Evolutionary conservation across 1,140 invertebrate species (phyloP), one percentile per base, ranked within the genome.

Genomic region (Saccostrea glomerata): DNA sequence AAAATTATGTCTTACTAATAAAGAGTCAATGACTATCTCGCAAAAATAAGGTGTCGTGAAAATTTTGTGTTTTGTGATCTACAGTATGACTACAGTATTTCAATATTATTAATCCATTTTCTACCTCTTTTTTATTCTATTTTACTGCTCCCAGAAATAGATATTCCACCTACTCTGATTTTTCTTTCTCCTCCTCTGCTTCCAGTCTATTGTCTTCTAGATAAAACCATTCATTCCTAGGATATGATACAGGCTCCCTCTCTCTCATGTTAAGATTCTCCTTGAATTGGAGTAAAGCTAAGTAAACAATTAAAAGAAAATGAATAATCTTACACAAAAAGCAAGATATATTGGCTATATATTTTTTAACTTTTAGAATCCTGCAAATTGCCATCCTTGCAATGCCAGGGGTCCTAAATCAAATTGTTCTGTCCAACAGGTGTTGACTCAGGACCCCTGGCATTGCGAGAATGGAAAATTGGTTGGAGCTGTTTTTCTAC

Each of bases 151-250:
- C 9, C 47, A 47, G 9, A 47, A 47, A 2, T 47, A 47, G 9
- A 47, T 47, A 47, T 47, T 36, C 25, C 12, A 84, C 40, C 7
- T 23, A 88, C 55, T 54, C 60, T 47, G 84, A 23, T 23, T 9
- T 25, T 47, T 56, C 9, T 25, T 73, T 60, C 63, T 70, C 30
- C 82, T 86, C 86, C 63, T 92, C 87, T n/a, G 94, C 93, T 90
- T 93, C 93, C 36, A 92, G 60, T 25, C 90, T 91, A 90, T 94
- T 94, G 87, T 94, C 93, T 63, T 93, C 93, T n/a, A 94, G 82
- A 90, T 94, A 94, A 88, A 92, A 94, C 94, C 94, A 94, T 7
- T 94, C 92, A 89, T 88, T 90, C 70, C 93, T 83, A 5, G 92
- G 93, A 83, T 94, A 94, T 2, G 84, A 56, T 7, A 88, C 89